phyloP scores from a whole-genome alignment of 2,113 vertebrate genomes.

The Psittacus erithacus region DNA sequence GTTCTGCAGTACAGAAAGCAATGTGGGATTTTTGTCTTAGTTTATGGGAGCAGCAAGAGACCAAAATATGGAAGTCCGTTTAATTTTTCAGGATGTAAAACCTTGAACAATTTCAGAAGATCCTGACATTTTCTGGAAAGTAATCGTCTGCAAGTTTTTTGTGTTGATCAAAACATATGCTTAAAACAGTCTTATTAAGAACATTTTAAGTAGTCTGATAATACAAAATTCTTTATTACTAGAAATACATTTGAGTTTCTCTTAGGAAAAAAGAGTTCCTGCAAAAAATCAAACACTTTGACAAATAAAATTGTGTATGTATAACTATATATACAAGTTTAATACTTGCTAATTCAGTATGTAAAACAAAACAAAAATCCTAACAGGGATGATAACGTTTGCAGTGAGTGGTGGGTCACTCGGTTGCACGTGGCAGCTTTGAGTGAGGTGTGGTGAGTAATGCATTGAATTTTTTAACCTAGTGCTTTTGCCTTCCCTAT shows the following conservation, averaged over 20 bases:
- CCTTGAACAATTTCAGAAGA: background rate
- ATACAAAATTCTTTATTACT: background rate
- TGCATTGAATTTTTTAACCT: background rate
- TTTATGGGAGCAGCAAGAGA: background rate
- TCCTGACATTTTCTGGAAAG: background rate
- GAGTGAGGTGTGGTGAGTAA: background rate
- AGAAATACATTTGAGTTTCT: background rate
- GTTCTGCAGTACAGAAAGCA: background rate
- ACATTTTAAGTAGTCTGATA: background rate
- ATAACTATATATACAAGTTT: background rate
- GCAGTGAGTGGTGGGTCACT: background rate
- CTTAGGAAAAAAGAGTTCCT: background rate
- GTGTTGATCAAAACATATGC: background rate
- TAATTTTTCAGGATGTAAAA: background rate
- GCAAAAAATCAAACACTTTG: background rate
- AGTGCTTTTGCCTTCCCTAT: background rate
- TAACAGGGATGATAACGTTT: background rate
- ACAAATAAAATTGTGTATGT: background rate
- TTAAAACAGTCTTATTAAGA: background rate
- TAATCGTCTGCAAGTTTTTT: background rate
- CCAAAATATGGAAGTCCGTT: background rate
- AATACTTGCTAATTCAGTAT: background rate
- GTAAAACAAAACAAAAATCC: background rate
- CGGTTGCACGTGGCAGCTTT: background rate
- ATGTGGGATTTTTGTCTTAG: background rate